These are phyloP conservation scores for Gila robusta DNA, from an alignment of 2,797 vertebrate species.

Conservation along the genomic window DNA sequence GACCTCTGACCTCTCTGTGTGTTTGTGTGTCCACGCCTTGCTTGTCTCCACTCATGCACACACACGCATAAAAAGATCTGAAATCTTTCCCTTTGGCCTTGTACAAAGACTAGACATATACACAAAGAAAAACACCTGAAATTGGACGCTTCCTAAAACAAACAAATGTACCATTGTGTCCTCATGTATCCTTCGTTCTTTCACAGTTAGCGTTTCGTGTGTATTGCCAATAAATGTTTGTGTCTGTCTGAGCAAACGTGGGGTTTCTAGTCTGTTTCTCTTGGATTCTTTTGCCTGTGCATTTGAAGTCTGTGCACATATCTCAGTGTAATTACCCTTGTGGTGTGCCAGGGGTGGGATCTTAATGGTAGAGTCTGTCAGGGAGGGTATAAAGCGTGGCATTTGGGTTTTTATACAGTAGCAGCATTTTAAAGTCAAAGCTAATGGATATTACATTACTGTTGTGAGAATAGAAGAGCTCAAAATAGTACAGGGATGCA, in stretches of 20 bases:
- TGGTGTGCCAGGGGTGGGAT: slow-evolving; percentile 60
- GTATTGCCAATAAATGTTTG: slow-evolving; percentile 33
- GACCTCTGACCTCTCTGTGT: slow-evolving; percentile 53
- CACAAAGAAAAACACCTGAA: slow-evolving; percentile 29
- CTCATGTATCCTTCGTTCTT: neutral
- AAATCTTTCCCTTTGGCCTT: slow-evolving; percentile 30
- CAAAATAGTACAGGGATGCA: neutral
- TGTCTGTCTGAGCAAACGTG: slow-evolving; percentile 32
- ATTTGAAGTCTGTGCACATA: slow-evolving; percentile 51
- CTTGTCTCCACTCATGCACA: slow-evolving; percentile 36
- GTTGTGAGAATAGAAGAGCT: neutral
- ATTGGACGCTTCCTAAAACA: slow-evolving; percentile 21
- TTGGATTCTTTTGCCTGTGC: slow-evolving; percentile 38
- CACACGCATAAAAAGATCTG: slow-evolving; percentile 5
- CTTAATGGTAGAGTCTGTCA: slow-evolving; percentile 64
- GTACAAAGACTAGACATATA: slow-evolving; percentile 15
- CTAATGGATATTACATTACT: neutral
- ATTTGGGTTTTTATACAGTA: slow-evolving; percentile 33
- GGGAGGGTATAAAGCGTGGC: slow-evolving; percentile 50
- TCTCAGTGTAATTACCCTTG: slow-evolving; percentile 68
- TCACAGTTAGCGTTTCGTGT: slow-evolving; percentile 11
- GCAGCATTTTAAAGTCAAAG: slow-evolving; percentile 5
- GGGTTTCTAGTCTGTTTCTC: slow-evolving; percentile 21
- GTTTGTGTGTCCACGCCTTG: slow-evolving; percentile 49
- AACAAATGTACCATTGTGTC: slow-evolving; percentile 12